Percentiles rank a stretch among this genome's conserved stretches.
These are phyloP conservation scores for Drosophila bocki DNA, from an alignment of 1,140 invertebrate species.

Conservation along the genomic window DNA sequence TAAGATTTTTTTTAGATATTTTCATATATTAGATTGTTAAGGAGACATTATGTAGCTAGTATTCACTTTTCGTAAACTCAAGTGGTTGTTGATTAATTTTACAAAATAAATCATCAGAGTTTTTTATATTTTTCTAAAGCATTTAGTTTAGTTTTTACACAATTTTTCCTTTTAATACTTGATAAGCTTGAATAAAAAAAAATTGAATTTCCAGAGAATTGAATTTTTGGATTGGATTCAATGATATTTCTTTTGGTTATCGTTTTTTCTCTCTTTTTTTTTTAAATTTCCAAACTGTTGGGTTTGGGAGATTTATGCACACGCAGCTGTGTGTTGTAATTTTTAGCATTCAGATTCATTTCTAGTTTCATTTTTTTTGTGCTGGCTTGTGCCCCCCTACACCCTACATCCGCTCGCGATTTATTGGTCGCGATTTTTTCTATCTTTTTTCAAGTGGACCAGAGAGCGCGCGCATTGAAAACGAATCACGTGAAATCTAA, in stretches of 20 bases:
- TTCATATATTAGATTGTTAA: no score
- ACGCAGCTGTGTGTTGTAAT: slow-evolving; percentile 82
- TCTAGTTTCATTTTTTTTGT: slow-evolving; percentile 51
- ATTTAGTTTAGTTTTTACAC: background rate
- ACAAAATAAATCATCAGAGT: background rate
- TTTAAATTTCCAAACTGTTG: slow-evolving; percentile 54
- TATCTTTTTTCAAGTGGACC: slow-evolving; percentile 70
- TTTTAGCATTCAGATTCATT: slow-evolving; percentile 71
- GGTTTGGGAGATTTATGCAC: slow-evolving; percentile 71
- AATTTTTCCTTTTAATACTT: slow-evolving; percentile 61
- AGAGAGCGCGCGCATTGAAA: slow-evolving; percentile 72
- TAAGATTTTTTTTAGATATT: background rate
- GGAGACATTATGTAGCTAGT: background rate
- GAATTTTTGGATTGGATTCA: slow-evolving; percentile 63
- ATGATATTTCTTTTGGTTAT: slow-evolving; percentile 4
- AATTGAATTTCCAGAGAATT: slow-evolving; percentile 50
- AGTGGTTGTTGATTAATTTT: background rate
- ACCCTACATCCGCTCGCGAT: slow-evolving; percentile 39
- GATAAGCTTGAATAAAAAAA: slow-evolving; percentile 54
- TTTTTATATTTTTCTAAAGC: background rate
- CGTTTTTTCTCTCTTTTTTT: slow-evolving; percentile 11
- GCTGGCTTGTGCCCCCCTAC: slow-evolving; percentile 8
- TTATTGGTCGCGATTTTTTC: slow-evolving; percentile 78
- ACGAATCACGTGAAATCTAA: slow-evolving; percentile 83
- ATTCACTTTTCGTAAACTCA: background rate